A percentile compares a stretch with the other conserved stretches of the same genome.
Evolutionary conservation across 2,797 vertebrate species (phyloP).

Genomic region (Cetoscarus ocellatus): DNA sequence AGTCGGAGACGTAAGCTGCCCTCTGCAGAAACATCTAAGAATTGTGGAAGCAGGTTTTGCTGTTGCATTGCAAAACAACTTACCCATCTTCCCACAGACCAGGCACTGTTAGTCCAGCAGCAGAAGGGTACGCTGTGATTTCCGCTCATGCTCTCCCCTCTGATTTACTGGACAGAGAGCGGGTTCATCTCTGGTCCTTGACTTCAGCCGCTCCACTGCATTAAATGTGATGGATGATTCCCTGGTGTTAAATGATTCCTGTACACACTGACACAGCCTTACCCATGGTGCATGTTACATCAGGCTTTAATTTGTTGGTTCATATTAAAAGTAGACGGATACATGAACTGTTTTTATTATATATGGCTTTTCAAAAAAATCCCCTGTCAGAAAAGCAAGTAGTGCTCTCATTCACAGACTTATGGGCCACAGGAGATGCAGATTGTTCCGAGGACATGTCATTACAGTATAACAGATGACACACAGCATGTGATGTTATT

Average conservation of each 20-base stretch:
- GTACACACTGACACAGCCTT: conserved; percentile 31
- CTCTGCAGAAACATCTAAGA: conserved; percentile 62
- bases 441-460: conserved; percentile 74
- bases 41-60: conserved; percentile 65
- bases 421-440: conserved; percentile 61
- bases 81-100: conserved; percentile 31
- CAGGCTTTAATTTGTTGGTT: conserved; percentile 29
- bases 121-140: conserved; percentile 31
- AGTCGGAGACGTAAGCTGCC: conserved; percentile 69
- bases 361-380: conserved; percentile 26
- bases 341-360: conserved; percentile 30
- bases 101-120: conserved; percentile 35
- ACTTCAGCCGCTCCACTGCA: conserved; percentile 24
- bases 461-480: conserved; percentile 76
- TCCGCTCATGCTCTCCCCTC: conserved; percentile 29
- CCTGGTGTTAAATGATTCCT: conserved; percentile 42
- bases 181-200: conserved; percentile 33
- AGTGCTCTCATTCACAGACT: conserved; percentile 52
- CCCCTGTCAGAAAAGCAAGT: conserved; percentile 32
- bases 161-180: conserved; percentile 41
- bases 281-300: conserved; percentile 11
- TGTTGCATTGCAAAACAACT: conserved; percentile 60
- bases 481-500: conserved; percentile 75
- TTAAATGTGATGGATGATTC: conserved; percentile 51
- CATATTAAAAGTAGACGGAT: conserved; percentile 14